Evolutionary conservation across 2,797 vertebrate species (phyloP).

Genomic region (Chlorospingus flavigularis): DNA sequence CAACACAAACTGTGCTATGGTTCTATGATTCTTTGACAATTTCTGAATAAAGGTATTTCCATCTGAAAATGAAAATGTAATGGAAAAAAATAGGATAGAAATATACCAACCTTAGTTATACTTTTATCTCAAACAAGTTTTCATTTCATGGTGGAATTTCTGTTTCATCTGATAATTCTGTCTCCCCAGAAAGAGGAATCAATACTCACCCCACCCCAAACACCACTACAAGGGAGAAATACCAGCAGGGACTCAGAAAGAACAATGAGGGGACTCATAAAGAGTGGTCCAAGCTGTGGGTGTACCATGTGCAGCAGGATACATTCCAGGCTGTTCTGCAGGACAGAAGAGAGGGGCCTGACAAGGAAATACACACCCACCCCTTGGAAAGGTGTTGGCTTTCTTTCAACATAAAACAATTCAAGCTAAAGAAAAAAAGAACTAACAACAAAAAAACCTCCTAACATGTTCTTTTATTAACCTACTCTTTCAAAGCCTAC

Average conservation of each 20-base stretch:
- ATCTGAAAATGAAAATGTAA: not conserved
- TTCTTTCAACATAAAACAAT: not conserved
- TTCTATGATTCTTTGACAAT: not conserved
- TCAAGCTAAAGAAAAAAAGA: not conserved
- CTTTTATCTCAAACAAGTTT: not conserved
- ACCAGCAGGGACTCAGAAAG: not conserved
- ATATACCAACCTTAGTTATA: not conserved
- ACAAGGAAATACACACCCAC: not conserved
- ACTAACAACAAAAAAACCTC: not conserved
- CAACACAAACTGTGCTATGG: not conserved
- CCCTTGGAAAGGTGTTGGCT: not conserved
- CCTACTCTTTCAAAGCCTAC: not conserved
- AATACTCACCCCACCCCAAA: not conserved
- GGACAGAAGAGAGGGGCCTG: not conserved
- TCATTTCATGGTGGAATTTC: not conserved
- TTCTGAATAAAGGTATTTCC: not conserved
- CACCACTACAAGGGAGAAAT: not conserved
- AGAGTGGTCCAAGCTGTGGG: accelerated
- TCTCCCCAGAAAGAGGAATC: not conserved
- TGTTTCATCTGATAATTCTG: not conserved
- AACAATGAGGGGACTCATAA: not conserved
- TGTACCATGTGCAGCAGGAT: not conserved
- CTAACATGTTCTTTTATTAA: not conserved
- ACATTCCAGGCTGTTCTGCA: not conserved
- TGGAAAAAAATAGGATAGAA: not conserved